Percentiles rank a stretch among this genome's conserved stretches.
Evolutionary conservation across 1,140 invertebrate genomes (phyloP).

Genomic region (Eueides isabella): DNA sequence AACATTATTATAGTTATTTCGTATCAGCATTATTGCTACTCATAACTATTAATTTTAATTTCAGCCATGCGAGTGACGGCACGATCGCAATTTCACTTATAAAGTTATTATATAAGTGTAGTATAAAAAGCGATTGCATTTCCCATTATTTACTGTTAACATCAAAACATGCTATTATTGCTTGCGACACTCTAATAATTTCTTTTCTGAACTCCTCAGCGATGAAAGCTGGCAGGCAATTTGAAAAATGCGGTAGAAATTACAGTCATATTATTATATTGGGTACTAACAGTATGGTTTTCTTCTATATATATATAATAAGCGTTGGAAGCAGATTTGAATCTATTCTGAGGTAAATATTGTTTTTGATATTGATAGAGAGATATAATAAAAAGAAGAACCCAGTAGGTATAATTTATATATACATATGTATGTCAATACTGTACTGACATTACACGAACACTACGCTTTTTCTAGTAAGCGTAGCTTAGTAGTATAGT

Average conservation of each 20-base stretch:
- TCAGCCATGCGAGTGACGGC: background rate
- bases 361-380: no score
- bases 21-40: background rate
- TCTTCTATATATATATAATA: no score
- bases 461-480: no score
- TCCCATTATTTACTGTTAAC: slow-evolving; percentile 15
- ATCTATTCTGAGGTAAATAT: no score
- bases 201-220: background rate
- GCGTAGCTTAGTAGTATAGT: no score
- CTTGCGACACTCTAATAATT: slow-evolving; percentile 24
- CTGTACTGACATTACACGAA: no score
- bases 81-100: slow-evolving; percentile 5
- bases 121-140: slow-evolving; percentile 20
- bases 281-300: background rate
- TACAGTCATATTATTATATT: background rate
- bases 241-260: slow-evolving; percentile 3
- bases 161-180: slow-evolving; percentile 20
- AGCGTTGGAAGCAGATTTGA: no score
- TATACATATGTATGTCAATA: no score
- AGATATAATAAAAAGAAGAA: no score
- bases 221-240: background rate
- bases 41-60: background rate
- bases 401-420: no score
- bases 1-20: background rate
- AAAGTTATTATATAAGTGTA: background rate